These are phyloP conservation scores for Athalia cordata DNA, from an alignment of 2,888 invertebrate genomes.

Conservation along the genomic window DNA sequence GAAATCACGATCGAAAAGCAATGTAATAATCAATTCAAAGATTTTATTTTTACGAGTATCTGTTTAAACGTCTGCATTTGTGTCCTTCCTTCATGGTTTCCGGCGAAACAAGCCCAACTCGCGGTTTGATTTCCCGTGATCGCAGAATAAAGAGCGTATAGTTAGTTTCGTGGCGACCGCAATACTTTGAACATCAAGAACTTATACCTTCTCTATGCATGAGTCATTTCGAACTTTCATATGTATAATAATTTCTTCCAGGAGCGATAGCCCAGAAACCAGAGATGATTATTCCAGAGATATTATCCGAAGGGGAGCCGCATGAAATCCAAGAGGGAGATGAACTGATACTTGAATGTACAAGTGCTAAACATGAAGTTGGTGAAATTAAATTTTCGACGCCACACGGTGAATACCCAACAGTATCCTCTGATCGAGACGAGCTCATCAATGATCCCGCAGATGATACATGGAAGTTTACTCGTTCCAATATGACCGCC, in stretches of 20 bases:
- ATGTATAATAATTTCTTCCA: background rate
- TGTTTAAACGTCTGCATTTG: too few relatives aligned
- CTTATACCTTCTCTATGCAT: too few relatives aligned
- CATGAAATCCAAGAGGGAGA: slow-evolving; percentile 16
- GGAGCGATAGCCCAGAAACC: background rate
- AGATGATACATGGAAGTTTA: background rate
- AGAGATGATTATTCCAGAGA: background rate
- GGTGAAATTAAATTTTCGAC: background rate
- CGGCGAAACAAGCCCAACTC: too few relatives aligned
- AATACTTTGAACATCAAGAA: too few relatives aligned
- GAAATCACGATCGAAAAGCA: too few relatives aligned
- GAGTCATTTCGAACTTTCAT: too few relatives aligned
- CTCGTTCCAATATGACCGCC: slow-evolving; percentile 53
- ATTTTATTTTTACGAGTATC: too few relatives aligned
- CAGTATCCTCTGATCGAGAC: background rate
- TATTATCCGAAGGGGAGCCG: background rate
- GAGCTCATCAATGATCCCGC: background rate
- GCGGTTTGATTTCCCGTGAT: too few relatives aligned
- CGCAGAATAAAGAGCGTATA: too few relatives aligned
- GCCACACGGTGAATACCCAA: background rate
- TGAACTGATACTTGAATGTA: slow-evolving; percentile 3
- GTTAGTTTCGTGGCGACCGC: too few relatives aligned
- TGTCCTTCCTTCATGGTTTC: too few relatives aligned
- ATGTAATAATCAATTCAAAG: too few relatives aligned
- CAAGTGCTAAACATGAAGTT: background rate